phyloP scores from a whole-genome alignment of 2,113 vertebrate genomes.

The Neogobius melanostomus region DNA sequence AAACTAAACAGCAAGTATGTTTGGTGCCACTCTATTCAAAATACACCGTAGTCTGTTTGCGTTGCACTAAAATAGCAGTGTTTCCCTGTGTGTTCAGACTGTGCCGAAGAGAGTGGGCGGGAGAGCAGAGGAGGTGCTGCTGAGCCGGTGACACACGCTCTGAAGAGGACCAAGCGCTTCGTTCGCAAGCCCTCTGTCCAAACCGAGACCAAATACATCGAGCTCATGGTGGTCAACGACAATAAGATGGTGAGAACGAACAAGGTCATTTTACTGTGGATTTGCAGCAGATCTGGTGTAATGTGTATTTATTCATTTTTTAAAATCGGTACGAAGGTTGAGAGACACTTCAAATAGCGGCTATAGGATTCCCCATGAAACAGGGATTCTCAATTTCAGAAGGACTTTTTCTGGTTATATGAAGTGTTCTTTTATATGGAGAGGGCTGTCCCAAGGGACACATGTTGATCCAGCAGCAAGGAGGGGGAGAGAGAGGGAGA shows the following conservation, averaged over 20 bases:
- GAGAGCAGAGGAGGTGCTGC: constrained; percentile 47
- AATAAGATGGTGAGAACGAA: constrained; percentile 82
- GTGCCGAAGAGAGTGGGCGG: constrained; percentile 55
- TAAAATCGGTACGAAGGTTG: too few relatives aligned
- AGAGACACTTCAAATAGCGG: too few relatives aligned
- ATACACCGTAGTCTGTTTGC: neutral
- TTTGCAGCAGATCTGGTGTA: neutral
- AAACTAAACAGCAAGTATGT: neutral
- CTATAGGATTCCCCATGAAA: too few relatives aligned
- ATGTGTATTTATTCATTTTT: too few relatives aligned
- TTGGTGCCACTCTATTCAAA: neutral
- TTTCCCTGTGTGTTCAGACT: constrained; percentile 60
- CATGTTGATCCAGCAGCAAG: too few relatives aligned
- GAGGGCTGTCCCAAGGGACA: too few relatives aligned
- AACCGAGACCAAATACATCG: constrained; percentile 95
- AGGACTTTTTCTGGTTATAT: too few relatives aligned
- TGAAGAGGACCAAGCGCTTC: constrained; percentile 72
- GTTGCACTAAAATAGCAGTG: neutral
- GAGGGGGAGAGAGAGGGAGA: too few relatives aligned
- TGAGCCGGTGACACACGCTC: constrained; percentile 38
- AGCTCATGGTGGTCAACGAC: constrained; percentile 93
- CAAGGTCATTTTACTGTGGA: neutral
- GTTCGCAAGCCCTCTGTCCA: constrained; percentile 86
- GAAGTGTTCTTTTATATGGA: too few relatives aligned
- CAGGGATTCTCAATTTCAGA: too few relatives aligned